These are phyloP conservation scores for Busseola fusca DNA, from an alignment of 2,888 invertebrate species.

Conservation along the genomic window DNA sequence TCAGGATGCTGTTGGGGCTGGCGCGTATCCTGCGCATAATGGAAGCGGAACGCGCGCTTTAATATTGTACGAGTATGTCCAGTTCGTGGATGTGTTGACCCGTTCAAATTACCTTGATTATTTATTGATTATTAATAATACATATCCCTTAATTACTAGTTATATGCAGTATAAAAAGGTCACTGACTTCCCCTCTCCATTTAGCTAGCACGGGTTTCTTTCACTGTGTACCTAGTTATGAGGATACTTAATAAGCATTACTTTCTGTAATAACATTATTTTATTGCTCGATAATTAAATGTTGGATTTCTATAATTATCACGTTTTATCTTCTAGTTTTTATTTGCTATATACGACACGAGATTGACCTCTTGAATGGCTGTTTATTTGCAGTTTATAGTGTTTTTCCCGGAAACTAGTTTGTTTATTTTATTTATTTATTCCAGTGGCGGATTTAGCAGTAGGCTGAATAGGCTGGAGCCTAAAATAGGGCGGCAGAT, in stretches of 20 bases:
- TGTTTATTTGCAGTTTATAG: not conserved
- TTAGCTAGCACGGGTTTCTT: conserved; percentile 3
- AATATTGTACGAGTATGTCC: no score
- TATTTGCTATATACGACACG: not conserved
- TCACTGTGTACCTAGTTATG: not conserved
- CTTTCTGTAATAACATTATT: conserved; percentile 16
- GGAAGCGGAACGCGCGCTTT: no score
- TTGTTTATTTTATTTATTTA: not conserved
- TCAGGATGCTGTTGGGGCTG: no score
- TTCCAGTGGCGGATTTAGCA: no score
- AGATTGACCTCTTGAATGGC: not conserved
- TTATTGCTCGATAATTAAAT: not conserved
- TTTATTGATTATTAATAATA: not conserved
- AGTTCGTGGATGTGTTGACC: not conserved
- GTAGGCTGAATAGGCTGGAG: no score
- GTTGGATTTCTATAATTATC: not conserved
- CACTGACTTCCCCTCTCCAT: not conserved
- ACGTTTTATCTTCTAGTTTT: not conserved
- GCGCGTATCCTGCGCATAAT: no score
- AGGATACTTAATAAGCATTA: conserved; percentile 1
- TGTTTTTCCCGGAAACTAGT: not conserved
- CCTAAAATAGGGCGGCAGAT: no score
- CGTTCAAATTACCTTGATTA: conserved; percentile 7
- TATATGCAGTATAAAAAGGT: not conserved
- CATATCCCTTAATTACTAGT: not conserved